Base-by-base conservation (phyloP, 2,888 invertebrate species). In the Drosophila meridionalis region DNA sequence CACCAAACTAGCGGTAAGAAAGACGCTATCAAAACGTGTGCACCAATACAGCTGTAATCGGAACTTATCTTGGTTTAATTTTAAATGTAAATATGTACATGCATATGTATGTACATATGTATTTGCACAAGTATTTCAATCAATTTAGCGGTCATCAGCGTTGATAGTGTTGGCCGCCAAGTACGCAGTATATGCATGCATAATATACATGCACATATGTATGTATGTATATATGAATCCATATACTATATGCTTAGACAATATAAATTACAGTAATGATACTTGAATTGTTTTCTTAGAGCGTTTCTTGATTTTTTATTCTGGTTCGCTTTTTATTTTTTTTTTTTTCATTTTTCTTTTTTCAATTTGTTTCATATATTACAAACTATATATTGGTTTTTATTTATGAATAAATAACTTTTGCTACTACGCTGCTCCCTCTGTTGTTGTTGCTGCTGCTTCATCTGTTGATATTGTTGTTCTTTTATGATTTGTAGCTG, bases 381-480 rank as follows among this genome's bases (percentile, higher is more conserved):
- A 73, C 63, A 81, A 78, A 69, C 71, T 63, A 75, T 48, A 47
- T 42, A 53, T 48, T 58, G 38, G 40, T 59, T 40, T 38, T 64
- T 63, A 36, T 60, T 63, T 57, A 57, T 62, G 47, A 77, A 82
- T 82, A 82, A 80, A 80, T 82, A 70, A 74, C 26, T 47, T 50
- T 63, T 53, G 43, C 59, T 80, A 66, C 66, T 59, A 56, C 66
- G 66, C 66, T 67, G 69, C 56, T 30, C 40, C 30, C 26, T 40
- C 42, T 43, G 38, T n/a, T 68, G 26, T 28, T 55, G 32, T 20
- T 66, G 43, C 66, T 55, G 53, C 43, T 55, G 36, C 66, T 65
- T 20, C 38, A 26, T 36, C 60, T 52, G 63, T 48, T 60, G 59
- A 32, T 68, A 20, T 34, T 55, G 36, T 28, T 42, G 14, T 26